Percentiles rank a stretch among this genome's conserved stretches.
Evolutionary conservation across 2,797 vertebrate species (phyloP).

Genomic region (Lithobates pipiens): DNA sequence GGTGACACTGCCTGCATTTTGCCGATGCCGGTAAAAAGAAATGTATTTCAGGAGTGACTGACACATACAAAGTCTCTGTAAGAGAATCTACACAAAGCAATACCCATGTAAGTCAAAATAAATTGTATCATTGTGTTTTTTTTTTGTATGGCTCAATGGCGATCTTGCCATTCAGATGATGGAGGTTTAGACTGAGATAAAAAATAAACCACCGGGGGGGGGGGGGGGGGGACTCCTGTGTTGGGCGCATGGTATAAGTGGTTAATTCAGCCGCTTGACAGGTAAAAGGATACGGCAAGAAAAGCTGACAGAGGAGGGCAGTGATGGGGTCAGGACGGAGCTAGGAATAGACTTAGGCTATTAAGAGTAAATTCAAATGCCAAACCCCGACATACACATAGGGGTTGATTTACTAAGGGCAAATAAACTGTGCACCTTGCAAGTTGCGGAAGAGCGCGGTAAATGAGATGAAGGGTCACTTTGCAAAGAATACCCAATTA

Average conservation of each 20-base stretch:
- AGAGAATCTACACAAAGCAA: neutral
- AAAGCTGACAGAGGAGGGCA: too few species aligned
- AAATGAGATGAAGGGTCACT: too few species aligned
- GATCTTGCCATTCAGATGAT: neutral
- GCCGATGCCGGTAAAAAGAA: neutral
- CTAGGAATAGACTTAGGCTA: too few species aligned
- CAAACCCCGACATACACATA: too few species aligned
- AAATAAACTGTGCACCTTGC: too few species aligned
- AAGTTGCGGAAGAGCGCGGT: too few species aligned
- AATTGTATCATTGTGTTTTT: neutral
- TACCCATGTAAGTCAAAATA: neutral
- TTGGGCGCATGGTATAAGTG: neutral
- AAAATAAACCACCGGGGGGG: neutral
- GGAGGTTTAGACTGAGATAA: neutral
- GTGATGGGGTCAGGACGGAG: too few species aligned
- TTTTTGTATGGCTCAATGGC: neutral
- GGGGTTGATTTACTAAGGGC: too few species aligned
- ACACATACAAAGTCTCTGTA: slow-evolving; percentile 9
- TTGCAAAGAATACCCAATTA: too few species aligned
- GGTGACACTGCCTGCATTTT: slow-evolving; percentile 6
- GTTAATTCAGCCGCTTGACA: neutral
- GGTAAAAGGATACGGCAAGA: too few species aligned
- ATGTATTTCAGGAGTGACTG: slow-evolving; percentile 1
- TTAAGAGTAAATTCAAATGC: too few species aligned
- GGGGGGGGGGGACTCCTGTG: neutral